Percentiles rank a stretch among this genome's conserved stretches.
Evolutionary conservation across 2,888 invertebrate species (phyloP).

Genomic region (Nomada ruficornis): DNA sequence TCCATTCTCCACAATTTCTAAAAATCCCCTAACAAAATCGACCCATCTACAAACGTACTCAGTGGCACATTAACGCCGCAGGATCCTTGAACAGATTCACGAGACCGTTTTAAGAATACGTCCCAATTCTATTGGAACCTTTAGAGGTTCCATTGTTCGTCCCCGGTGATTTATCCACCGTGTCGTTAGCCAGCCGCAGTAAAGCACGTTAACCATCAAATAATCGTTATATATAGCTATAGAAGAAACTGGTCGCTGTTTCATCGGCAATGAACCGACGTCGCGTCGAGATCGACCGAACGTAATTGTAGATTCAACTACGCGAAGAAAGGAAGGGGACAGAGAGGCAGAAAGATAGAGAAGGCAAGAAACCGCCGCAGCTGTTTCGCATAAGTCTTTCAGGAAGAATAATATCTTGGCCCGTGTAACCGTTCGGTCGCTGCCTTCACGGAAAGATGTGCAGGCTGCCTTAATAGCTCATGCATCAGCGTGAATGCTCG

Average conservation of each 20-base stretch:
- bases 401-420: constrained; percentile 78
- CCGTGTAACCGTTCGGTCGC: constrained; percentile 70
- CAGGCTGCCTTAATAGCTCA: constrained; percentile 60
- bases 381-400: constrained; percentile 80
- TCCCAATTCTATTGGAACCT: background rate
- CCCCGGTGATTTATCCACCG: constrained; percentile 36
- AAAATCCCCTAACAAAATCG: background rate
- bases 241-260: constrained; percentile 52
- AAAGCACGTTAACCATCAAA: constrained; percentile 56
- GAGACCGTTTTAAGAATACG: constrained; percentile 1
- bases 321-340: background rate
- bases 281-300: constrained; percentile 68
- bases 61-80: background rate
- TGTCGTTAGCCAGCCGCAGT: constrained; percentile 33
- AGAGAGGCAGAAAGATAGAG: background rate
- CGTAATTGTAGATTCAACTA: constrained; percentile 51
- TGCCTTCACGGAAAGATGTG: constrained; percentile 62
- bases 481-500: constrained; percentile 29
- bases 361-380: constrained; percentile 69
- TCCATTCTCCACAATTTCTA: background rate
- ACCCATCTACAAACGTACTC: background rate
- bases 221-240: constrained; percentile 55
- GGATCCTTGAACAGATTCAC: background rate
- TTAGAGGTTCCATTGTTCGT: constrained; percentile 15
- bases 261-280: constrained; percentile 61